A percentile compares a stretch with the other conserved stretches of the same genome.
Conservation (phyloP, 2,797 vertebrate genomes). For the Pteropus rufus region DNA sequence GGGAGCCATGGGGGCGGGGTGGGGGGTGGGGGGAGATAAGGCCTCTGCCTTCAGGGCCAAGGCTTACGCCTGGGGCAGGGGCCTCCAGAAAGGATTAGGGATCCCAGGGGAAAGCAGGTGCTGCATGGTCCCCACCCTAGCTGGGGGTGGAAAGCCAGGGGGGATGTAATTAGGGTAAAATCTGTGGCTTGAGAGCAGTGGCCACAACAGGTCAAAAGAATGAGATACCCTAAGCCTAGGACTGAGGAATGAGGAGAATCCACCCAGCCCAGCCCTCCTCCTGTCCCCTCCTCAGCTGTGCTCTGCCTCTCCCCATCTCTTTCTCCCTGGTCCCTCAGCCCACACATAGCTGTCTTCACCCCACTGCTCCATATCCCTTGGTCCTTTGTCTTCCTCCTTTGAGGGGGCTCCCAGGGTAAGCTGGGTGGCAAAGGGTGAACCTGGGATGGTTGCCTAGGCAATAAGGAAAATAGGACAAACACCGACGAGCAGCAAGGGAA, state of each 20-base stretch:
- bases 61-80: neutral
- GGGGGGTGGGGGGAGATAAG: neutral
- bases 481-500: too few relatives aligned
- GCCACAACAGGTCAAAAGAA: neutral
- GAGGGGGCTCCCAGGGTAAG: neutral
- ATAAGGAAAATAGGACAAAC: neutral
- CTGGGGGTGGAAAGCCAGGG: neutral
- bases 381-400: neutral
- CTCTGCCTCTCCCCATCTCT: neutral
- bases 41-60: neutral
- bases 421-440: neutral
- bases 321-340: neutral
- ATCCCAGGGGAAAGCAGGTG: neutral
- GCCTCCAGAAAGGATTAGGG: neutral
- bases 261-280: neutral
- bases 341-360: neutral
- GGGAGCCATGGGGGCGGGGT: too few relatives aligned
- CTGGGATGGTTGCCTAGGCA: neutral
- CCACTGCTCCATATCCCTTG: neutral
- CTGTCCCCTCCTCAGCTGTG: rapidly evolving
- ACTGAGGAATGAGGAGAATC: neutral
- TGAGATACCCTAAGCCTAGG: neutral
- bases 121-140: neutral
- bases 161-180: neutral
- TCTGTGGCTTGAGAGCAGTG: neutral